Percentiles rank a stretch among this genome's conserved stretches.
Evolutionary conservation across 2,888 invertebrate genomes (phyloP).

Genomic region (Sinodicranocentrus sp.): DNA sequence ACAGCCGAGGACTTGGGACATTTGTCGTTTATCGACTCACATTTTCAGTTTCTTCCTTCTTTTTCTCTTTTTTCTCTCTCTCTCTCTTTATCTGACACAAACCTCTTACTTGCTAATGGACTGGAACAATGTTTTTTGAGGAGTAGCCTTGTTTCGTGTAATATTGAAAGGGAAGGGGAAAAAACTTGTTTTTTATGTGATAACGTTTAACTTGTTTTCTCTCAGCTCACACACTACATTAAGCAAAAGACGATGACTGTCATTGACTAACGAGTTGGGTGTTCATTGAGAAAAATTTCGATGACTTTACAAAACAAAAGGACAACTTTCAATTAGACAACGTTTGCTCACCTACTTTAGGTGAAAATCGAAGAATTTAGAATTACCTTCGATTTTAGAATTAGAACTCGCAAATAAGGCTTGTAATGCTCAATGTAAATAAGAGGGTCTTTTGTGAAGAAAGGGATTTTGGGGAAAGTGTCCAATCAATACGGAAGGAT

Average conservation of each 20-base stretch:
- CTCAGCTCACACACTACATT: constrained; percentile 5
- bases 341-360: too few relatives aligned
- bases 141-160: constrained; percentile 22
- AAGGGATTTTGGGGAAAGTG: too few relatives aligned
- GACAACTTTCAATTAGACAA: too few relatives aligned
- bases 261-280: constrained; percentile 1
- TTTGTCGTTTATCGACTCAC: constrained; percentile 55
- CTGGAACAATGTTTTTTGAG: constrained; percentile 47
- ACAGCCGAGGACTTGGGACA: constrained; percentile 57
- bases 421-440: too few relatives aligned
- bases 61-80: constrained; percentile 22
- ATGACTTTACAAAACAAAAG: too few relatives aligned
- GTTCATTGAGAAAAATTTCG: neutral
- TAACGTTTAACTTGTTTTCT: constrained; percentile 18
- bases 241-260: constrained; percentile 21
- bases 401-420: too few relatives aligned
- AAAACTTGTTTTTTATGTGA: neutral
- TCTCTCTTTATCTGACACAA: constrained; percentile 13
- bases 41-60: constrained; percentile 49
- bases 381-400: too few relatives aligned
- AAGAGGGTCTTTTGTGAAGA: too few relatives aligned
- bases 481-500: too few relatives aligned
- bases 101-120: constrained; percentile 44
- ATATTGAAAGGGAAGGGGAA: constrained; percentile 27
- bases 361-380: too few relatives aligned